phyloP scores from a whole-genome alignment of 2,113 vertebrate species.

The Bubalus kerabau region DNA sequence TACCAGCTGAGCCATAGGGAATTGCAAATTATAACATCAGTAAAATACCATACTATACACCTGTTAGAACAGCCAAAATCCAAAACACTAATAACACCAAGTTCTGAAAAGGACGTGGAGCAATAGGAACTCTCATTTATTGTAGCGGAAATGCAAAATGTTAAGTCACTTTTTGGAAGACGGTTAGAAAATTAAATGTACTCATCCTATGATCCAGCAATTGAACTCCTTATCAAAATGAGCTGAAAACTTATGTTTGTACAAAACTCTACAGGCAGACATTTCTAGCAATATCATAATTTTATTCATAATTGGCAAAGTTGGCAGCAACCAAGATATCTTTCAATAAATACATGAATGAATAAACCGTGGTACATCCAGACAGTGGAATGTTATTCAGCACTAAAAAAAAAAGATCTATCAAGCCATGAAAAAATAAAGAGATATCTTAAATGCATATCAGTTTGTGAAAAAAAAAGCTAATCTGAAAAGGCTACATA shows the following conservation, averaged over 20 bases:
- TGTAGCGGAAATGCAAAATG: not conserved
- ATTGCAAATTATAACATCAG: not conserved
- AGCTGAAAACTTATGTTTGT: not conserved
- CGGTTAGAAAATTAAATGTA: not conserved
- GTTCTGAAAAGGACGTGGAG: not conserved
- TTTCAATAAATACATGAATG: not conserved
- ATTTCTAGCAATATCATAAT: not conserved
- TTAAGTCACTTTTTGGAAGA: not conserved
- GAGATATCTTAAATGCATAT: not conserved
- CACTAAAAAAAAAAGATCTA: not conserved
- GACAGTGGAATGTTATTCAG: not conserved
- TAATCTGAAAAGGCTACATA: not conserved
- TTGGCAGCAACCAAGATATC: not conserved
- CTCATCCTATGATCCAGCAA: not conserved
- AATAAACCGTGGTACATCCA: not conserved
- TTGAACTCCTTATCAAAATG: not conserved
- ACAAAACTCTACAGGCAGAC: not conserved
- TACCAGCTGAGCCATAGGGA: not conserved
- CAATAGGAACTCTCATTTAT: not conserved
- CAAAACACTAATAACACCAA: not conserved
- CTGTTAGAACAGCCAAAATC: not conserved
- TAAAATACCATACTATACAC: not conserved
- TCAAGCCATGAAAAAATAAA: not conserved
- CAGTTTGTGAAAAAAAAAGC: not conserved
- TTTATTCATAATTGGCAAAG: not conserved